Evolutionary conservation across 2,113 vertebrate genomes (phyloP), one percentile per base, ranked within the genome.

Genomic region (Microtus montanus): DNA sequence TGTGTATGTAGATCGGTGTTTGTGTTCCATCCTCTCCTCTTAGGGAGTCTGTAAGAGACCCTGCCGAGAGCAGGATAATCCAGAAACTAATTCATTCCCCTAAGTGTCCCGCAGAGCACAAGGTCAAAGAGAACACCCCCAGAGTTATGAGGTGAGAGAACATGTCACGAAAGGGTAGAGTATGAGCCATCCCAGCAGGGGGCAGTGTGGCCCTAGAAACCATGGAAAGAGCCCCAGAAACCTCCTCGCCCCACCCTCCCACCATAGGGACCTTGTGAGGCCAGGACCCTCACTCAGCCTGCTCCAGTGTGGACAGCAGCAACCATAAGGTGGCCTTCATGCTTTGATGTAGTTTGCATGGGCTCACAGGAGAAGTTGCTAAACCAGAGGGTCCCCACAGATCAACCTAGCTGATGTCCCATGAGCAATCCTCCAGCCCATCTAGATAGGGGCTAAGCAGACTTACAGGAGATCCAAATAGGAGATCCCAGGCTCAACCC

Each of bases 131-230:
- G 24, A n/a, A 26, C 11, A 54, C 85, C 33, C 79, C 30, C n/a
- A 41, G 54, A 68, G 44, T 49, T 26, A 15, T 0, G 2, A 22
- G 7, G 66, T 70, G 19, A 52, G 20, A 52, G 47, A 49, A 28
- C 68, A n/a, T 22, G 0, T 44, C 38, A 19, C 9, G 54, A 28
- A 2, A 30, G 47, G 30, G 3, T 4, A 52, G 84, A n/a, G 14
- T 41, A 10, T 14, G 7, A 19, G 44, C 10, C 20, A 0, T 64
- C 14, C 95, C 96, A 92, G 95, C 92, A 97, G 96, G 91, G 96
- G 96, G 61, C 92, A 74, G 92, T 89, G 54, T 78, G 66, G 66
- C 4, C 13, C 28, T 4, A 83, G 77, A 19, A 85, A 89, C 38
- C 5, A 1, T 47, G 24, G 14, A 9, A 14, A 70, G 47, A 35